phyloP scores from a whole-genome alignment of 2,113 vertebrate species.

The Myotis yumanensis region DNA sequence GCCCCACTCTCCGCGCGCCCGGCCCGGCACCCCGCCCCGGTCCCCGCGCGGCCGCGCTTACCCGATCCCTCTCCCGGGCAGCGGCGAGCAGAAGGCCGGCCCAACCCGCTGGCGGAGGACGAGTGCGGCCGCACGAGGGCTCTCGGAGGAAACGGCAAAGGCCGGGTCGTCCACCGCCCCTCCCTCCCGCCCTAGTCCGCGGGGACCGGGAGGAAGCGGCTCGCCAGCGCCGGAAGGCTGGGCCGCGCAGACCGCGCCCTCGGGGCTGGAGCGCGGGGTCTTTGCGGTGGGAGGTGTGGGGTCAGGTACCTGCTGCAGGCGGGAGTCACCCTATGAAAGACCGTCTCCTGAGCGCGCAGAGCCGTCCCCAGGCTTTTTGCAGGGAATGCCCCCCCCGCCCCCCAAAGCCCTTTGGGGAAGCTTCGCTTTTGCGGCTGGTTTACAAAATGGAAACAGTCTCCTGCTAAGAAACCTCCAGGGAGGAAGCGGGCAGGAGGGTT shows the following conservation, averaged over 20 bases:
- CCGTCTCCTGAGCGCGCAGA: not conserved
- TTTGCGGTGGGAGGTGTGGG: fast-evolving
- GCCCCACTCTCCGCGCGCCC: not conserved
- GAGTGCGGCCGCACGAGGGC: fast-evolving
- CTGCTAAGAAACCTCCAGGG: not conserved
- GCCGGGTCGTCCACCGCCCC: fast-evolving
- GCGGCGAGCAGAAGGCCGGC: not conserved
- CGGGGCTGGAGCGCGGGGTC: fast-evolving
- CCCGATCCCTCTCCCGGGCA: not conserved
- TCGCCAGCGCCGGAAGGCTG: not conserved
- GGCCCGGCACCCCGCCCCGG: not conserved
- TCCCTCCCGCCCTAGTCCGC: not conserved
- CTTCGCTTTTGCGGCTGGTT: not conserved
- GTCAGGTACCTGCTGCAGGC: not conserved
- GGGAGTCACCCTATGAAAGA: fast-evolving
- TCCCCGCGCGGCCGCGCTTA: not conserved
- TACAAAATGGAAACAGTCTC: not conserved
- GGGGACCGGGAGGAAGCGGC: not conserved
- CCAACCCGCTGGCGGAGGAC: not conserved
- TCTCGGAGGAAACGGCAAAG: not conserved
- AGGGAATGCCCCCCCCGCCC: too few species aligned
- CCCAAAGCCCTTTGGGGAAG: not conserved
- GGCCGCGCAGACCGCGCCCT: not conserved
- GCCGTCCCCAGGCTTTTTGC: too few species aligned
- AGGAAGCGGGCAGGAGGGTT: not conserved